Conservation (phyloP, 2,113 vertebrate genomes). For the Aegotheles bennettii region DNA sequence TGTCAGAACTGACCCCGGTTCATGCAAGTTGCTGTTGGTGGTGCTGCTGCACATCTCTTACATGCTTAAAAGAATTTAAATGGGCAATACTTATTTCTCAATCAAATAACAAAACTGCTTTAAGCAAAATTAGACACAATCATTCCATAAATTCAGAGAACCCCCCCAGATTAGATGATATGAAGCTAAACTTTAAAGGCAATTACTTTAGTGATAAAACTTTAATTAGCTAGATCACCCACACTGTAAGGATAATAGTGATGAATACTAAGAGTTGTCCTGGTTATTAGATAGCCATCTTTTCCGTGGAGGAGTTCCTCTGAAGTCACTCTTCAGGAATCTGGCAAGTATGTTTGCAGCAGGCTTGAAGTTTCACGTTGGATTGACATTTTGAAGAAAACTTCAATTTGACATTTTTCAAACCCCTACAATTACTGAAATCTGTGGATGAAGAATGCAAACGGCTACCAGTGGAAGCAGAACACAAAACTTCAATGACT, state of each 20-base stretch:
- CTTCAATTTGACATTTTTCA: background rate
- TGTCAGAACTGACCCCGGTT: background rate
- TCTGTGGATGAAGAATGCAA: background rate
- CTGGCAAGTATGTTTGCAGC: background rate
- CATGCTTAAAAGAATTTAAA: background rate
- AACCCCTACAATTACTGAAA: background rate
- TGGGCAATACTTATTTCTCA: background rate
- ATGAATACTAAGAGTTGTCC: background rate
- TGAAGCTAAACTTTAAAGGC: background rate
- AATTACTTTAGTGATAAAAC: background rate
- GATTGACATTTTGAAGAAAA: background rate
- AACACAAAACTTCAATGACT: background rate
- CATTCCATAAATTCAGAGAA: background rate
- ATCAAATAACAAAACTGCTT: background rate
- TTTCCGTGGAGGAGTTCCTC: background rate
- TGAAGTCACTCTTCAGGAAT: background rate
- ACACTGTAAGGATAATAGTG: background rate
- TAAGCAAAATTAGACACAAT: background rate
- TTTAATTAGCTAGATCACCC: background rate
- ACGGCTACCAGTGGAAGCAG: background rate
- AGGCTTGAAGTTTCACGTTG: background rate
- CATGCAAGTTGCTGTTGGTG: background rate
- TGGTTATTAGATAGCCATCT: background rate
- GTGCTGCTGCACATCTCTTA: background rate
- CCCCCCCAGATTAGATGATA: background rate